Base-by-base conservation (phyloP, 2,888 invertebrate genomes). In the Drosophila kokeensis region DNA sequence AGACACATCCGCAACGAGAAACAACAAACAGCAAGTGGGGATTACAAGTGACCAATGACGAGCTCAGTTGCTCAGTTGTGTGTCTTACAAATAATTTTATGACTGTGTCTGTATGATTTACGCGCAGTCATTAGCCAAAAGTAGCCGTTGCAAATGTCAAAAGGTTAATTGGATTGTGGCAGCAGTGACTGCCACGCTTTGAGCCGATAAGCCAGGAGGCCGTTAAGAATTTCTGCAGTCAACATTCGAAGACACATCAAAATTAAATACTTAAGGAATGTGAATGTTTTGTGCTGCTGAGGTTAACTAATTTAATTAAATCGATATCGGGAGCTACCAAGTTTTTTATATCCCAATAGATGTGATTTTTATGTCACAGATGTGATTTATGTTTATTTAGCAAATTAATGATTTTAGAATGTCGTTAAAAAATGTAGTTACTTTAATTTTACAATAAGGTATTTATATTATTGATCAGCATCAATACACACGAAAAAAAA, bases 161-260 rank as follows among this genome's bases (percentile, higher is more conserved):
- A 85, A 85, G 85, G 85, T 85, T 85, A 85, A 85, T 85, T 85
- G 85, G 85, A 85, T 85, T 85, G 85, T 81, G 88, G 86, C 88
- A 79, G 76, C 82, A 79, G 27, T 21, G 40, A 48, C 40, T 53
- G 45, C 27, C 18, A 42, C 36, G 38, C 13, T 29, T 38, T 29
- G 34, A 29, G 27, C 38, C 73, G 55, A 53, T 69, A 66, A 78
- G 73, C 21, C 62, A 65, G 64, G 40, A 53, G 48, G 32, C 40
- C 61, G 45, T 40, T 34, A 62, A 73, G 70, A 61, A 74, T 69
- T 53, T 34, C 38, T 29, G 21, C 18, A 48, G 27, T 32, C 57
- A 65, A 57, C 48, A 48, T 48, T 38, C 24, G 42, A 42, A 59
- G 57, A 32, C 59, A 50, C 49, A 27, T 61, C 30, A 27, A 49